Base-by-base conservation (phyloP, 2,888 invertebrate species). In the Epistrophella euchroma region DNA sequence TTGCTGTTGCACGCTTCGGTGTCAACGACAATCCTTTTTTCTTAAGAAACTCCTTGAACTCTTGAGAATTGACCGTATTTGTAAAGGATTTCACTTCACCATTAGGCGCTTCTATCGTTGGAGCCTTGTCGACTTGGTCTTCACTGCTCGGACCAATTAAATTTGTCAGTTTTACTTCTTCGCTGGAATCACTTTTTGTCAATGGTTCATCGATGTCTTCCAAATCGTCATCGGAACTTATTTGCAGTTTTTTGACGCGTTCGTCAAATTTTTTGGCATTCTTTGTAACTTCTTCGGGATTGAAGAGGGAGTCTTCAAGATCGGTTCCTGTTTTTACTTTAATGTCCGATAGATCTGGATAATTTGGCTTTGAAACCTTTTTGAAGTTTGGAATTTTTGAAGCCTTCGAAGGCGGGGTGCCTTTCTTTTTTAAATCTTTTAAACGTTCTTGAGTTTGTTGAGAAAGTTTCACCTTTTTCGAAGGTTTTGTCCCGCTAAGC, bases 181-280 rank as follows among this genome's bases (percentile, higher is more conserved):
- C 91, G 72, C 91, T 91, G 71, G 92, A 92, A 62, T 92, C 91
- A 70, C 91, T 91, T 80, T 91, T 91, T 0, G 91, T 91, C 64
- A 92, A 73, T 3, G 90, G 90, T 19, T 91, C 91, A 45, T 91
- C 92, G 15, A 92, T 90, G 10, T 92, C 92, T 68, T 93, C 93
- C 32, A 92, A 88, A 88, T 93, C 92, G 85, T 91, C 92, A 56
- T 92, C 92, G 5, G 91, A 91, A 50, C 90, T 89, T 22, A 93
- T 90, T 56, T 92, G 90, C 17, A 92, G 83, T 50, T 91, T 91
- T 74, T 91, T 92, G 0, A 92, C 91, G 17, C 92, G 89, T 72
- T 91, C 92, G 84, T 93, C 93, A 71, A 93, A 93, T 76, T 91
- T 92, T 87, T 92, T 92, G 11, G 91, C 93, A 89, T 93, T 93